These are phyloP conservation scores for Eumerus sabulonum DNA, from an alignment of 2,888 invertebrate species.

Conservation along the genomic window DNA sequence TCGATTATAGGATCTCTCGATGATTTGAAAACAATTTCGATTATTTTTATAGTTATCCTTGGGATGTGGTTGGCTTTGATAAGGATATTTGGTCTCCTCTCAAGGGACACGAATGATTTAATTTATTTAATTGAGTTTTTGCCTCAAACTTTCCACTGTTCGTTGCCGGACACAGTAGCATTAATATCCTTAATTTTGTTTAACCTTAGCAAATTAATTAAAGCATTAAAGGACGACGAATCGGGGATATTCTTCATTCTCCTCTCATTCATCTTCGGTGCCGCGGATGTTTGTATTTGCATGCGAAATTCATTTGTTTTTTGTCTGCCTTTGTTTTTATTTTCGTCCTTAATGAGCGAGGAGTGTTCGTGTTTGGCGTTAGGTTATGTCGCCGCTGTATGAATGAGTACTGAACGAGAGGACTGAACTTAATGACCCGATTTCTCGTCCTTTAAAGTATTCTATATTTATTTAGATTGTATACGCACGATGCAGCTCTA, in stretches of 20 bases:
- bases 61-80: slow-evolving; percentile 32
- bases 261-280: slow-evolving; percentile 37
- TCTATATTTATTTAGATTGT: slow-evolving; percentile 1
- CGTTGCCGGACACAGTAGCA: slow-evolving; percentile 43
- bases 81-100: slow-evolving; percentile 39
- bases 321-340: slow-evolving; percentile 14
- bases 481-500: neutral
- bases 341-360: slow-evolving; percentile 46
- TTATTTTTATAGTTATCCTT: slow-evolving; percentile 46
- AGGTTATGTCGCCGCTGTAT: neutral
- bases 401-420: neutral
- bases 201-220: slow-evolving; percentile 60
- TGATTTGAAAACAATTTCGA: slow-evolving; percentile 60
- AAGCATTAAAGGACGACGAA: slow-evolving; percentile 38
- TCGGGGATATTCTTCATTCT: slow-evolving; percentile 36
- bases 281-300: slow-evolving; percentile 62
- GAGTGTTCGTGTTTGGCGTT: slow-evolving; percentile 19
- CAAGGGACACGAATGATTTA: slow-evolving; percentile 37
- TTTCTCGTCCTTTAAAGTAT: slow-evolving; percentile 23
- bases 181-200: slow-evolving; percentile 67
- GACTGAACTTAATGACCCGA: slow-evolving; percentile 40
- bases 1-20: neutral
- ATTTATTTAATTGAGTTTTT: slow-evolving; percentile 59
- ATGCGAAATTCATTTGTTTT: slow-evolving; percentile 53
- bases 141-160: neutral